Evolutionary conservation across 2,113 vertebrate genomes (phyloP).

Genomic region (Lophochroa leadbeateri): DNA sequence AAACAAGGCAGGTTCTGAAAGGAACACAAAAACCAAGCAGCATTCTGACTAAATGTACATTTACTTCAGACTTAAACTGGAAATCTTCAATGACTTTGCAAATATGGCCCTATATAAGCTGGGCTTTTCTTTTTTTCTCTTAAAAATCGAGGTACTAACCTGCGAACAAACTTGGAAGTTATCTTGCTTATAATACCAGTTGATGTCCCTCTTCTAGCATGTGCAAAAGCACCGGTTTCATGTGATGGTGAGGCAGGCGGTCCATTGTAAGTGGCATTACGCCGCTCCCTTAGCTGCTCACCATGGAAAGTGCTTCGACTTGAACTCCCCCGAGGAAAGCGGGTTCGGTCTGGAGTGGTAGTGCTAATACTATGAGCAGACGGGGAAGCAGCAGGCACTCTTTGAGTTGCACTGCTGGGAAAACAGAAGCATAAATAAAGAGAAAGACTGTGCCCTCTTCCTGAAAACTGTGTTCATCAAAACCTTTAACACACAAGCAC

Average conservation of each 20-base stretch:
- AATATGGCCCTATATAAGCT: background rate
- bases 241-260: slow-evolving; percentile 94
- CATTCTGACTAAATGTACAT: background rate
- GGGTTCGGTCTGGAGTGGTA: slow-evolving; percentile 89
- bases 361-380: slow-evolving; percentile 95
- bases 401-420: slow-evolving; percentile 79
- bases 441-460: background rate
- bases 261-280: slow-evolving; percentile 93
- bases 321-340: slow-evolving; percentile 94
- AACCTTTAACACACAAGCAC: background rate
- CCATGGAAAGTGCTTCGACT: slow-evolving; percentile 98
- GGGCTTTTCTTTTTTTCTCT: background rate
- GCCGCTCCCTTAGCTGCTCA: slow-evolving; percentile 94
- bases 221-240: slow-evolving; percentile 87
- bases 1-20: background rate
- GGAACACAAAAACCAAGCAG: background rate
- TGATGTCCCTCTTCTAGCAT: slow-evolving; percentile 91
- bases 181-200: slow-evolving; percentile 97
- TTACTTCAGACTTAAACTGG: background rate
- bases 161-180: slow-evolving; percentile 96
- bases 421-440: slow-evolving; percentile 11
- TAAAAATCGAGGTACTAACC: slow-evolving; percentile 78
- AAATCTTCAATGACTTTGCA: background rate
- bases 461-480: background rate
- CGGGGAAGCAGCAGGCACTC: slow-evolving; percentile 90